Conservation (phyloP, 2,888 invertebrate genomes). For the Athalia cordata region DNA sequence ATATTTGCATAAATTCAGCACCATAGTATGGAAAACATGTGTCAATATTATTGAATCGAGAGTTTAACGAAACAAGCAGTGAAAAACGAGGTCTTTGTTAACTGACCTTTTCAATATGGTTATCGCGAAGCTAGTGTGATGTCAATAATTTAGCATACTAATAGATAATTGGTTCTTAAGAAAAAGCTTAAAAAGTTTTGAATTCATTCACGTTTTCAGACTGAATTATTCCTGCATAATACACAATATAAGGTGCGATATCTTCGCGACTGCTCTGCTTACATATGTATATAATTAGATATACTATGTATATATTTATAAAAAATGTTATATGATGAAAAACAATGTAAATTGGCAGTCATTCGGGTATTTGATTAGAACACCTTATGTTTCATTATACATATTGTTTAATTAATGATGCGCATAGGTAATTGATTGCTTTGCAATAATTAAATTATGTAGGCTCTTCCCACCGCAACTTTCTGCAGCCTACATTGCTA, state of each 20-base stretch:
- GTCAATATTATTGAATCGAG: too few species aligned
- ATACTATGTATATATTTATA: slow-evolving; percentile 9
- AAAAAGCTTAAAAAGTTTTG: neutral
- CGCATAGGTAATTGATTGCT: slow-evolving; percentile 2
- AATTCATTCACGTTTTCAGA: neutral
- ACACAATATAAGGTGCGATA: neutral
- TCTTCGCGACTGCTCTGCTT: neutral
- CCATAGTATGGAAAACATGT: too few species aligned
- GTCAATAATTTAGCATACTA: neutral
- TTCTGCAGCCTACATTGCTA: slow-evolving; percentile 42
- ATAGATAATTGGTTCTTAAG: neutral
- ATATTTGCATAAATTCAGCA: too few species aligned
- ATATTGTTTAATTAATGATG: slow-evolving; percentile 8
- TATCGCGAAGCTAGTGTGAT: too few species aligned
- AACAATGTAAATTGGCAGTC: slow-evolving; percentile 8
- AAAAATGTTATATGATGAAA: slow-evolving; percentile 8
- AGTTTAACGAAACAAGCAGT: too few species aligned
- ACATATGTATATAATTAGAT: neutral
- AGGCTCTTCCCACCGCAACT: neutral
- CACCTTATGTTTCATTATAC: slow-evolving; percentile 4
- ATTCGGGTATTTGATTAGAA: neutral
- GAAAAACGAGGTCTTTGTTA: too few species aligned
- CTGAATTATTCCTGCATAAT: too few species aligned
- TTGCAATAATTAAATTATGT: neutral
- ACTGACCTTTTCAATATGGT: too few species aligned